Base-by-base conservation (phyloP, 2,113 vertebrate genomes). In the Elephas maximus region DNA sequence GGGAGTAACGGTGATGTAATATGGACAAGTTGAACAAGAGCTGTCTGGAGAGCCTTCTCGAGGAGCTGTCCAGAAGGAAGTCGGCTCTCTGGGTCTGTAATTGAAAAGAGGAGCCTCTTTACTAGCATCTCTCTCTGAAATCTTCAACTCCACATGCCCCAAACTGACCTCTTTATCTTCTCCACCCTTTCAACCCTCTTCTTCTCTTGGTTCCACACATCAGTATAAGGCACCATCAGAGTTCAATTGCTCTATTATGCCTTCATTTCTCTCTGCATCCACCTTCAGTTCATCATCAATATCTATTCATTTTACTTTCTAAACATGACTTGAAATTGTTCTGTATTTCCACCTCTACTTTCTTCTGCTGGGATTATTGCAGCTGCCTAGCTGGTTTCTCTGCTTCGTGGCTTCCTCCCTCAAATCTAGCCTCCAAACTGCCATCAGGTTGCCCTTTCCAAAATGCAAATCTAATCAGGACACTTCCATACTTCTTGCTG, bases 1-100 rank as follows among this genome's bases (percentile, higher is more conserved):
- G 53, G 71, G 53, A 14, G 0, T 5, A 11, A 37, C 15, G 30
- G 23, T 20, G 11, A 60, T 1, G 0, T 24, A 9, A 10, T 24
- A 21, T 86, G 21, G 67, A 53, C 53, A 30, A 21, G 12, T 1
- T 12, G 62, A 41, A 20, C 18, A 45, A 62, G 45, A 41, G n/a
- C 8, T n/a, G 2, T 28, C n/a, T 12, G 65, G 17, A 48, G 45
- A 33, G 63, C 53, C 41, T 65, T 94, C 44, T 44, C 0, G 0
- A 6, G 37, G 17, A 18, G 26, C n/a, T 7, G 17, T 67, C 84
- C 10, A 60, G 62, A 73, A 87, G 71, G 76, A 94, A 21, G 57
- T 3, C 17, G 44, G 14, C 78, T 92, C 20, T 71, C 63, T 45
- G 69, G 60, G 23, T 67, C 78, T 88, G 60, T 30, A n/a, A 37